These are phyloP conservation scores for Papilio polytes DNA, from an alignment of 1,140 invertebrate species.

Conservation along the genomic window DNA sequence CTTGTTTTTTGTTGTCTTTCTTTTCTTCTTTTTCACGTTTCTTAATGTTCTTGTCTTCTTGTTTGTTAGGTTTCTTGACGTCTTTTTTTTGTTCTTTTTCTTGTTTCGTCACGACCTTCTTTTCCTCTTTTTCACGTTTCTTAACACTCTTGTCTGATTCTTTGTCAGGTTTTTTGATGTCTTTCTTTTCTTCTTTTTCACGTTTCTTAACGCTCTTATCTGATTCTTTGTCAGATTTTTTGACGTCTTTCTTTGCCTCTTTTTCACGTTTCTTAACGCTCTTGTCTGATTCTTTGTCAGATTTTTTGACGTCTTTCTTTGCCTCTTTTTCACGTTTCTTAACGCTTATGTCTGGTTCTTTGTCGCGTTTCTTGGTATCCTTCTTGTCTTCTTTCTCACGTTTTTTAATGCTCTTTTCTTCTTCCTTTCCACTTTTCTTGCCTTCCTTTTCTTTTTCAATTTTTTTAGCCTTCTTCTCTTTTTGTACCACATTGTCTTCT, in stretches of 20 bases:
- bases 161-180: not conserved
- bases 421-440: not conserved
- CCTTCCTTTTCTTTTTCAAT: not conserved
- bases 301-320: not conserved
- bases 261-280: not conserved
- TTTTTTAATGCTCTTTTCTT: not conserved
- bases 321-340: not conserved
- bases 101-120: not conserved
- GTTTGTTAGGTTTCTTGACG: not conserved
- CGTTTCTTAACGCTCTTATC: not conserved
- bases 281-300: not conserved
- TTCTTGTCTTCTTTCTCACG: not conserved
- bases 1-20: not conserved
- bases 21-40: not conserved
- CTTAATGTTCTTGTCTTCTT: not conserved
- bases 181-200: not conserved
- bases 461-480: constrained; percentile 2
- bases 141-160: not conserved
- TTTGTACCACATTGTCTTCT: not conserved
- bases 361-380: not conserved
- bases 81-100: too few relatives aligned
- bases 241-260: not conserved
- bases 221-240: too few relatives aligned
- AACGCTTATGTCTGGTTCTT: not conserved
- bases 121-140: not conserved